A percentile compares a stretch with the other conserved stretches of the same genome.
Conservation (phyloP, 1,140 invertebrate genomes). For the Drosophila carrolli region DNA sequence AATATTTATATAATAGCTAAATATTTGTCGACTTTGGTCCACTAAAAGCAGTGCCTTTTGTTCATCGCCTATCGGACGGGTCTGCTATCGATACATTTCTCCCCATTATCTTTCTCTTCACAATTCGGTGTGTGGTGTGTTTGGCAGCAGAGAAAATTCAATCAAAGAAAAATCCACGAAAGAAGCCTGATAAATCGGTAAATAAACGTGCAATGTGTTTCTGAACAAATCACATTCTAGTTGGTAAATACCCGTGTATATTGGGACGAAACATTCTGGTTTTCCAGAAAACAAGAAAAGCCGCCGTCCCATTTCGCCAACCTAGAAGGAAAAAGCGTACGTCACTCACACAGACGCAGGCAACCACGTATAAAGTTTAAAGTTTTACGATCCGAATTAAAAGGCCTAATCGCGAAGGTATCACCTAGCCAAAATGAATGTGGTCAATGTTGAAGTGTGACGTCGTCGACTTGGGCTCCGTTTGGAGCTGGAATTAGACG, state of each 20-base stretch:
- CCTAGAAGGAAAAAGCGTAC: conserved; percentile 71
- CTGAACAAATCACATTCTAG: conserved; percentile 6
- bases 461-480: neutral
- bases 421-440: neutral
- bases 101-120: conserved; percentile 58
- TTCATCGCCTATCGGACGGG: conserved; percentile 15
- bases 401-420: conserved; percentile 1
- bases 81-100: conserved; percentile 32
- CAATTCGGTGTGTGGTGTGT: conserved; percentile 68
- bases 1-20: neutral
- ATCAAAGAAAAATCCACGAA: conserved; percentile 55
- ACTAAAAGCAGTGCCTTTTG: neutral
- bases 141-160: conserved; percentile 72
- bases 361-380: conserved; percentile 50
- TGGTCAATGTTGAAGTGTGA: neutral
- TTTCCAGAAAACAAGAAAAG: conserved; percentile 43
- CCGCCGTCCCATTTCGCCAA: conserved; percentile 49
- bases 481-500: neutral
- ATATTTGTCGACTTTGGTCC: neutral
- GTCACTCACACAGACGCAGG: conserved; percentile 68
- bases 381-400: conserved; percentile 25
- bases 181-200: conserved; percentile 49
- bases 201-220: conserved; percentile 63
- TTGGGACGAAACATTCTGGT: neutral
- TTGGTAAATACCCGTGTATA: conserved; percentile 5